Conservation (phyloP, 2,113 vertebrate species). For the Pterocles gutturalis region DNA sequence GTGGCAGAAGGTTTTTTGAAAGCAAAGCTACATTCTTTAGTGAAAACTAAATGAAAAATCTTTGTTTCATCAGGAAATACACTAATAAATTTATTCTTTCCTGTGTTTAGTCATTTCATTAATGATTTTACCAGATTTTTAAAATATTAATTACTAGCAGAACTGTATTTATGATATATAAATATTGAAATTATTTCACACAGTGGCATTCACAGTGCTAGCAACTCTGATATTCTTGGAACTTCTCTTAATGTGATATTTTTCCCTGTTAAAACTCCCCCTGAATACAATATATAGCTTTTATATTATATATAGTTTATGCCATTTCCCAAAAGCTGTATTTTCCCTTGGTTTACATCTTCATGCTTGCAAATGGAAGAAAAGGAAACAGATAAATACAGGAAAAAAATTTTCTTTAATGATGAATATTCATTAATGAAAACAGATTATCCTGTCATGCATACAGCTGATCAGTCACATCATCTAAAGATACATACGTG, state of each 20-base stretch:
- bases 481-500: background rate
- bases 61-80: constrained; percentile 42
- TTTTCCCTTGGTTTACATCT: background rate
- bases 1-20: background rate
- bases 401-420: background rate
- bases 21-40: background rate
- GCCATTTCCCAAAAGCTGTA: background rate
- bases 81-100: constrained; percentile 25
- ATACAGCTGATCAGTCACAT: background rate
- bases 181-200: background rate
- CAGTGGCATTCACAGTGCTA: background rate
- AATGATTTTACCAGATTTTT: constrained; percentile 25
- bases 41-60: background rate
- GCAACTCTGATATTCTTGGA: background rate
- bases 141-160: background rate
- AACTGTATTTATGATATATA: background rate
- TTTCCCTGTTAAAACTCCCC: background rate
- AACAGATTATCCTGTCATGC: background rate
- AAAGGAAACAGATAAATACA: background rate
- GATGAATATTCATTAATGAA: background rate
- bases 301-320: background rate
- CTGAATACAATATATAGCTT: background rate
- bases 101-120: constrained; percentile 29
- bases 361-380: background rate
- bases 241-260: background rate